Evolutionary conservation across 1,140 invertebrate genomes (phyloP).

Genomic region (Bombus confusus): DNA sequence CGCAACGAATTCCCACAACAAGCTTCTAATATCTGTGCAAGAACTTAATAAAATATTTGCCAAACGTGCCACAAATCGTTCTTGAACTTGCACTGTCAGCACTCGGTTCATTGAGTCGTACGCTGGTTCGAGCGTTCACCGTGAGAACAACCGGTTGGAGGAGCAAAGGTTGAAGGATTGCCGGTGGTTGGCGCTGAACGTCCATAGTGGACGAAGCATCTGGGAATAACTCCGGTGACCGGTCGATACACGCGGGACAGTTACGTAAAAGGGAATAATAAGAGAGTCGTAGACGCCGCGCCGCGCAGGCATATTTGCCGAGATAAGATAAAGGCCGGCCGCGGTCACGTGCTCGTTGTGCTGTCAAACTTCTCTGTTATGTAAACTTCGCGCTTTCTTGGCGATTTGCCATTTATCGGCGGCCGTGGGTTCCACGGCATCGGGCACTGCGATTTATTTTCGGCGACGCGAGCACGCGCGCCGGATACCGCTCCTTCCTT

Average conservation of each 20-base stretch:
- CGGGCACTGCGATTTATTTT: constrained; percentile 71
- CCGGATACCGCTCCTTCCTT: constrained; percentile 32
- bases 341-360: constrained; percentile 77
- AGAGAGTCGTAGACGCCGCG: constrained; percentile 64
- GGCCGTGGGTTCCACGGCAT: constrained; percentile 55
- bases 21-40: background rate
- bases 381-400: constrained; percentile 79
- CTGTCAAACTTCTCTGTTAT: constrained; percentile 81
- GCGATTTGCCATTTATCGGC: constrained; percentile 73
- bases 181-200: constrained; percentile 59
- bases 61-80: background rate
- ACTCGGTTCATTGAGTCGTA: background rate
- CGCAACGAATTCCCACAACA: no score
- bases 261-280: constrained; percentile 76
- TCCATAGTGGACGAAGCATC: constrained; percentile 32
- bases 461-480: constrained; percentile 60
- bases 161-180: background rate
- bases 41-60: background rate
- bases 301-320: constrained; percentile 69
- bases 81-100: background rate
- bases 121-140: background rate
- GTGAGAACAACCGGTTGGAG: background rate
- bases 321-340: constrained; percentile 77
- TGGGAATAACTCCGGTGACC: constrained; percentile 39
- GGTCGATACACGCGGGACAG: constrained; percentile 62